Evolutionary conservation across 2,888 invertebrate species (phyloP).

Genomic region (Hypselothyrea guttata): DNA sequence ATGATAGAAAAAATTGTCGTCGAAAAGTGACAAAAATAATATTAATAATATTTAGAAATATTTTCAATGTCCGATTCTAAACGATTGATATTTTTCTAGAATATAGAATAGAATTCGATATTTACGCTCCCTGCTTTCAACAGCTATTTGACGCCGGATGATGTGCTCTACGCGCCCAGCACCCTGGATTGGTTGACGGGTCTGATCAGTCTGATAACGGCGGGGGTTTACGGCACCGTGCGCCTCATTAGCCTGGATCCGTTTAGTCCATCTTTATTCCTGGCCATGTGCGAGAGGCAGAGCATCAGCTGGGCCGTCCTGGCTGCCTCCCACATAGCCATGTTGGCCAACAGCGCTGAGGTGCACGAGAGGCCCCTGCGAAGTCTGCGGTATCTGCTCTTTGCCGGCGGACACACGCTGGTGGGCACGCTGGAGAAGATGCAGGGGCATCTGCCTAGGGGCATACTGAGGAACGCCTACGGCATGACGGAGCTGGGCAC

Average conservation of each 20-base stretch:
- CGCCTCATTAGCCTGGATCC: constrained; percentile 59
- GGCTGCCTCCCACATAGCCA: constrained; percentile 64
- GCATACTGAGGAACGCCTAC: constrained; percentile 64
- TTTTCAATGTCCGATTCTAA: no score
- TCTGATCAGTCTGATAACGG: constrained; percentile 47
- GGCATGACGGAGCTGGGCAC: constrained; percentile 71
- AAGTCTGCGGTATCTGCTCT: constrained; percentile 53
- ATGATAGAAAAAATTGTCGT: no score
- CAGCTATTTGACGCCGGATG: constrained; percentile 53
- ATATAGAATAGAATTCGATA: no score
- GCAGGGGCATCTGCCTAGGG: constrained; percentile 42
- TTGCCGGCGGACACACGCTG: constrained; percentile 63
- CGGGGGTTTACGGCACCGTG: constrained; percentile 63
- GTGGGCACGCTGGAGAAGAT: constrained; percentile 55
- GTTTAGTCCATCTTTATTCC: constrained; percentile 54
- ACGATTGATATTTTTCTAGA: no score
- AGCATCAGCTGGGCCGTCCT: constrained; percentile 53
- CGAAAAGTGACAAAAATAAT: no score
- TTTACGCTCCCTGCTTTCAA: no score
- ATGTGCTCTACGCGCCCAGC: constrained; percentile 65
- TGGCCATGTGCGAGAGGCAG: constrained; percentile 62
- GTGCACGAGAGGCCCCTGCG: constrained; percentile 39
- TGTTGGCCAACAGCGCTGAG: constrained; percentile 51
- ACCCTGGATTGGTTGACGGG: constrained; percentile 66
- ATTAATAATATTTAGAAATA: no score